Evolutionary conservation across 2,888 invertebrate genomes (phyloP), one percentile per base, ranked within the genome.

Genomic region (Leucoma salicis): DNA sequence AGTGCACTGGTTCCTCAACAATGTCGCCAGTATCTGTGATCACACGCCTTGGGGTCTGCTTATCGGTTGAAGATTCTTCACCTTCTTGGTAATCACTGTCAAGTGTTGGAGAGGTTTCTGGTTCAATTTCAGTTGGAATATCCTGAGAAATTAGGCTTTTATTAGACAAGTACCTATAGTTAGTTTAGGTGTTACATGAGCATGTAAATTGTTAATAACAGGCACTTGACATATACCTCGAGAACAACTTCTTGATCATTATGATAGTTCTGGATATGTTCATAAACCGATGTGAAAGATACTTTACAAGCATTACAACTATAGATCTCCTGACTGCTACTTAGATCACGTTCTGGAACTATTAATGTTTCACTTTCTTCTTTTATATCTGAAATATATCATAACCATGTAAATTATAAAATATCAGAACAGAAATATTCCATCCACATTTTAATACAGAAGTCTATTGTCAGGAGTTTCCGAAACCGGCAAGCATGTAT

Each of bases 211-310:
- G 1, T n/a, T n/a, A n/a, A n/a, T n/a, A n/a, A n/a, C n/a, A n/a
- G n/a, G n/a, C n/a, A n/a, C n/a, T n/a, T n/a, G n/a, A n/a, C n/a
- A 31, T 4, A 11, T 78, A 91, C 93, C 88, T 93, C 93, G 42
- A 94, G 81, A 33, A 93, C 88, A 39, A 94, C 92, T 73, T 94
- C 93, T 64, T 94, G 92, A 35, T 93, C 92, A 65, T 90, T 92
- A 62, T 94, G 94, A 62, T 90, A 93, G 49, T 91, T 89, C 46
- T 91, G 90, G 57, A 94, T 91, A 63, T 94, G 94, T 1, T 93
- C 92, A 45, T 92, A 75, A 3, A 94, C 91, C 0, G 92, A 92
- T 18, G 88, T 83, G 63, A 94, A 94, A 39, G 91, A 91, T 38
- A 93, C 90, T 1, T 91, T 90, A 62, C 94, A 94, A 42, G 91